Evolutionary conservation across 2,113 vertebrate genomes (phyloP).

Genomic region (Gobius niger): DNA sequence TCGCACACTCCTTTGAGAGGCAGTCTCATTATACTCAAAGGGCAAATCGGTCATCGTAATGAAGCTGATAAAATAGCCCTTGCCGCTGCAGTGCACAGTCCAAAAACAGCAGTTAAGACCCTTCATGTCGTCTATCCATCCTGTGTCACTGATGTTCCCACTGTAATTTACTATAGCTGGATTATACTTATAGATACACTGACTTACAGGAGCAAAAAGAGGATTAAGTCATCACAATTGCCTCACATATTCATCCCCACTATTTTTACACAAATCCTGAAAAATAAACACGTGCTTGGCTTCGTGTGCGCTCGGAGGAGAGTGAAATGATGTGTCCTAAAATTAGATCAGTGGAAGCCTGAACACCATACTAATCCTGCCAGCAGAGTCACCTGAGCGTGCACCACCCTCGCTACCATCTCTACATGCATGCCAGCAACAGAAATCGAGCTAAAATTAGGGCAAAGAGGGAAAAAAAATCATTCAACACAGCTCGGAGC

Average conservation of each 20-base stretch:
- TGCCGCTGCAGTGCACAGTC: slow-evolving; percentile 47
- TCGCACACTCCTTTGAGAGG: slow-evolving; percentile 34
- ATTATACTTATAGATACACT: slow-evolving; percentile 53
- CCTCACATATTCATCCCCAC: slow-evolving; percentile 59
- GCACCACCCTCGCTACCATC: slow-evolving; percentile 39
- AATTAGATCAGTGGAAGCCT: slow-evolving; percentile 70
- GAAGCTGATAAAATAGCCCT: slow-evolving; percentile 62
- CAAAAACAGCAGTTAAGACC: slow-evolving; percentile 49
- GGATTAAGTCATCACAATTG: slow-evolving; percentile 63
- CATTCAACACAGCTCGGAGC: slow-evolving; percentile 55
- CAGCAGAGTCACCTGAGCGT: slow-evolving; percentile 58
- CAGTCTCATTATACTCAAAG: slow-evolving; percentile 73
- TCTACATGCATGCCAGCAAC: slow-evolving; percentile 49
- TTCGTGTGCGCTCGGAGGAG: slow-evolving; percentile 11
- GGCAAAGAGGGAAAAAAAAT: slow-evolving; percentile 54
- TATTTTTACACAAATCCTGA: slow-evolving; percentile 63
- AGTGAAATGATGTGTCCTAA: slow-evolving; percentile 50
- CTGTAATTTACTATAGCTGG: slow-evolving; percentile 52
- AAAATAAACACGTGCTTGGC: slow-evolving; percentile 58
- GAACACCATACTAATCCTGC: slow-evolving; percentile 62
- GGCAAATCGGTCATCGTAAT: slow-evolving; percentile 73
- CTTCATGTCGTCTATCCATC: slow-evolving; percentile 37
- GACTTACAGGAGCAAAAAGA: slow-evolving; percentile 57
- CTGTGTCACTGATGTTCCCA: slow-evolving; percentile 38
- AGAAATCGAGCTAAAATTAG: slow-evolving; percentile 60